These are phyloP conservation scores for Oreocharis arfaki DNA, from an alignment of 2,113 vertebrate species.

Conservation along the genomic window DNA sequence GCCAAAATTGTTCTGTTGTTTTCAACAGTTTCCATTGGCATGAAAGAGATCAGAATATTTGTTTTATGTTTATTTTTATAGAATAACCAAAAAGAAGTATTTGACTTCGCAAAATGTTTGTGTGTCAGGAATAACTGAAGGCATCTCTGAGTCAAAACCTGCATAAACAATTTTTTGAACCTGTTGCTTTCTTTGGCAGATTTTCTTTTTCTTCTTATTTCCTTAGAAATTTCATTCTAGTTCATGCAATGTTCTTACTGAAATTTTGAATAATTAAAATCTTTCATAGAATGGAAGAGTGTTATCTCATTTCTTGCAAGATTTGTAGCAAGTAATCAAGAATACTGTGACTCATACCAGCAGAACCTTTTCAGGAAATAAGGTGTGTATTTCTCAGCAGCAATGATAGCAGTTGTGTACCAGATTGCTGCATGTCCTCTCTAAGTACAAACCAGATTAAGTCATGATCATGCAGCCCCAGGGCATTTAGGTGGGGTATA, in stretches of 20 bases:
- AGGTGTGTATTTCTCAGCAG: background rate
- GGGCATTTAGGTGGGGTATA: background rate
- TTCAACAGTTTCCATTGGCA: background rate
- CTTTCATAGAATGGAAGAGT: background rate
- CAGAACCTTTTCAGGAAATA: constrained; percentile 29
- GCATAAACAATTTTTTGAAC: constrained; percentile 14
- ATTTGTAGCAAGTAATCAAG: constrained; percentile 5
- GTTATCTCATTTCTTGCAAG: constrained; percentile 19
- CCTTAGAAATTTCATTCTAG: constrained; percentile 16
- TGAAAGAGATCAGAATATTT: background rate
- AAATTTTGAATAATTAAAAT: constrained; percentile 24
- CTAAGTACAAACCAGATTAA: background rate
- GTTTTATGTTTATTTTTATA: background rate
- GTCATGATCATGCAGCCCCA: background rate
- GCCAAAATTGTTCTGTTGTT: background rate
- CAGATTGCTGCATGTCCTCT: background rate
- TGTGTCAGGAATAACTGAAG: background rate
- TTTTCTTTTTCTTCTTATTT: background rate
- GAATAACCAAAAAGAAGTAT: background rate
- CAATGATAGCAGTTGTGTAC: background rate
- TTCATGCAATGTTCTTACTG: constrained; percentile 8
- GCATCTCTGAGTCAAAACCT: constrained; percentile 31
- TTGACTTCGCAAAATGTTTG: constrained; percentile 9
- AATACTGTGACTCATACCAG: constrained; percentile 8
- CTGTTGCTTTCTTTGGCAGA: background rate